phyloP scores from a whole-genome alignment of 2,797 vertebrate species.

The Enteromius unitaeniatus region DNA sequence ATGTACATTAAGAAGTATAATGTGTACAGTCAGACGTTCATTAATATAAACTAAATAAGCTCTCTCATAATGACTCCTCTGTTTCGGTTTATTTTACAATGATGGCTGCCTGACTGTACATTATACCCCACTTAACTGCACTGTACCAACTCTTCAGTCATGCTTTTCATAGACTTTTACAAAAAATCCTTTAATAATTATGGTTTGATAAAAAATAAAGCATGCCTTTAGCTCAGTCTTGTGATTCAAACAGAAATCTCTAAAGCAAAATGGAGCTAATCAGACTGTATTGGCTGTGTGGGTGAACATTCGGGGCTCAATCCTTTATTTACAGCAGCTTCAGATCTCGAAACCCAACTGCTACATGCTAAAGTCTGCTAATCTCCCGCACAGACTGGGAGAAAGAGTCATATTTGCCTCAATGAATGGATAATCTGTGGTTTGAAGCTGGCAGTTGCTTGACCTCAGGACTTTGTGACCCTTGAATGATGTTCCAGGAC shows the following conservation, averaged over 20 bases:
- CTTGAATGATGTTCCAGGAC: constrained; percentile 11
- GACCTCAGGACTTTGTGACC: constrained; percentile 22
- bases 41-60: neutral
- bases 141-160: neutral
- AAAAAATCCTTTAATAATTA: neutral
- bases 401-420: constrained; percentile 24
- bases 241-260: constrained; percentile 22
- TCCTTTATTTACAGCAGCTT: constrained; percentile 53
- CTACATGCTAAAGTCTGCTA: constrained; percentile 47
- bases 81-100: neutral
- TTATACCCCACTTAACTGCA: neutral
- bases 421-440: neutral
- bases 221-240: neutral
- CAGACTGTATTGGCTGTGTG: constrained; percentile 20
- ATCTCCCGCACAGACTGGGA: constrained; percentile 23
- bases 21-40: neutral
- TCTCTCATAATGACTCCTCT: neutral
- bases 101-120: neutral
- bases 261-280: constrained; percentile 36
- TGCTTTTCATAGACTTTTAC: neutral
- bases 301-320: constrained; percentile 10
- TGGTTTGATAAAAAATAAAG: neutral
- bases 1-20: neutral
- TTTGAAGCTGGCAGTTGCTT: constrained; percentile 40
- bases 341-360: constrained; percentile 53